These are phyloP conservation scores for Lampris megalopsis DNA, from an alignment of 2,113 vertebrate species.

Conservation along the genomic window DNA sequence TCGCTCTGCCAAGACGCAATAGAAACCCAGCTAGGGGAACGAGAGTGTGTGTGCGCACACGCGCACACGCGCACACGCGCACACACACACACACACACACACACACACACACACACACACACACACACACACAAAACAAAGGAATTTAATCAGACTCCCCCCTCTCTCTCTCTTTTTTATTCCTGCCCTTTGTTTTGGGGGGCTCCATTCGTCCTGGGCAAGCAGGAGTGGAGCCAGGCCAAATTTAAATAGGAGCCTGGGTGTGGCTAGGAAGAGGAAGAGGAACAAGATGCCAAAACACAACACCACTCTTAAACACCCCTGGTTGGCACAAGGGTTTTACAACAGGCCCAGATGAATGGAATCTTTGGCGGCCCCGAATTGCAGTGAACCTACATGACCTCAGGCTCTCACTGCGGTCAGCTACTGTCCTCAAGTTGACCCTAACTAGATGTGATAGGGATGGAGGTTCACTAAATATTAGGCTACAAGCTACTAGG, in stretches of 20 bases:
- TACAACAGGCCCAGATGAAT: slow-evolving; percentile 15
- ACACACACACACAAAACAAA: slow-evolving; percentile 41
- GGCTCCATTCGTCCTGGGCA: slow-evolving; percentile 60
- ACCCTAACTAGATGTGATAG: neutral
- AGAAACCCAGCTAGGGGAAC: slow-evolving; percentile 66
- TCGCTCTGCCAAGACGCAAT: slow-evolving; percentile 75
- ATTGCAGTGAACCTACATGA: neutral
- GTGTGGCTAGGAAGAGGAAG: slow-evolving; percentile 55
- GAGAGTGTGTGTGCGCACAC: neutral
- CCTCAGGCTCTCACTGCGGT: neutral
- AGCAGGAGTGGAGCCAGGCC: slow-evolving; percentile 50
- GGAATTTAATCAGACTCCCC: slow-evolving; percentile 9
- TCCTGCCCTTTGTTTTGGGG: slow-evolving; percentile 64
- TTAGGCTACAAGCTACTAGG: neutral
- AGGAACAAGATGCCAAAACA: slow-evolving; percentile 65
- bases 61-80: slow-evolving; percentile 25
- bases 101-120: slow-evolving; percentile 15
- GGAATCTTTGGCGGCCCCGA: neutral
- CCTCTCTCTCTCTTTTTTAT: slow-evolving; percentile 26
- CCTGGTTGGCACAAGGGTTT: slow-evolving; percentile 32
- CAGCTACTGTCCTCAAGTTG: neutral
- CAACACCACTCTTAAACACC: slow-evolving; percentile 31
- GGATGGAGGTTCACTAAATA: neutral
- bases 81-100: slow-evolving; percentile 11
- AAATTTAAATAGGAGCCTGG: slow-evolving; percentile 60